Conservation (phyloP, 2,113 vertebrate species). For the Rhinolophus sinicus region DNA sequence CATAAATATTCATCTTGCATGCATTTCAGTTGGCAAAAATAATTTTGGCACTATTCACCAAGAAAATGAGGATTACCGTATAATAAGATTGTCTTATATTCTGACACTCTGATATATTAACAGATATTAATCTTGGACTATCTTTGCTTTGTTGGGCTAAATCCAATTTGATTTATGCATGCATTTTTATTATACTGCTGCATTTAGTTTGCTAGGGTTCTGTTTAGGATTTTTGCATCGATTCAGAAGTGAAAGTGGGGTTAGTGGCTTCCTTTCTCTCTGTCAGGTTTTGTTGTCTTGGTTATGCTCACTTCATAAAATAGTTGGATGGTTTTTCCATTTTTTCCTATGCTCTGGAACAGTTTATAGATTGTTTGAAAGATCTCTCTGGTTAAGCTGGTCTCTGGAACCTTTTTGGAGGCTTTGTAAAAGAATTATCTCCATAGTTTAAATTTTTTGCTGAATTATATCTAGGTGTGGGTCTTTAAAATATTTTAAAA, state of each 20-base stretch:
- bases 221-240: background rate
- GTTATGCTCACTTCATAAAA: conserved; percentile 2
- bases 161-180: background rate
- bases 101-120: background rate
- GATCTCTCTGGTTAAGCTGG: background rate
- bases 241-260: background rate
- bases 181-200: background rate
- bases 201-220: conserved; percentile 9
- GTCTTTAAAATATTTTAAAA: conserved; percentile 44
- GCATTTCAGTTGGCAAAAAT: conserved; percentile 20
- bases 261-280: background rate
- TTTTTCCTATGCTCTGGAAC: background rate
- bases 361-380: conserved; percentile 2
- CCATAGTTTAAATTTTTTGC: conserved; percentile 49
- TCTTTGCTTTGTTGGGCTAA: background rate
- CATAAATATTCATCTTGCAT: background rate
- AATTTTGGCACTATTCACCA: background rate
- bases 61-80: background rate
- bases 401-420: background rate
- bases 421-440: background rate
- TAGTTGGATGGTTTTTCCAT: background rate
- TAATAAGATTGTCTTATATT: background rate
- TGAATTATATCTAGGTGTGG: conserved; percentile 29
- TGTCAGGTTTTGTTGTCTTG: conserved; percentile 22
- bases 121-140: background rate